phyloP scores from a whole-genome alignment of 2,888 invertebrate genomes.

The Tethea ocularis region DNA sequence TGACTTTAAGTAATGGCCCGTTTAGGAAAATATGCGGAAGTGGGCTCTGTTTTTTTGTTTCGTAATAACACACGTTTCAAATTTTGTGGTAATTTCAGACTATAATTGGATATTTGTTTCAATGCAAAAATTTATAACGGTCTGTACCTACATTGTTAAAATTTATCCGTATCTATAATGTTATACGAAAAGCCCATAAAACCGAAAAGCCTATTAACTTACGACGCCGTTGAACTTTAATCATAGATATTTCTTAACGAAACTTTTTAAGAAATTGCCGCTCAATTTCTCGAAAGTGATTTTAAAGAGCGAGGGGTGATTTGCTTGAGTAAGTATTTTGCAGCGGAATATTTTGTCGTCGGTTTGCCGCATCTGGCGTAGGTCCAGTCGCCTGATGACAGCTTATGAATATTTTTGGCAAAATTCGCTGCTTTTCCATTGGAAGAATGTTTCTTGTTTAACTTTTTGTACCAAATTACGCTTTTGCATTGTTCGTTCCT shows the following conservation, averaged over 20 bases:
- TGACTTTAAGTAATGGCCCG: conserved; percentile 71
- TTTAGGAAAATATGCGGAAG: conserved; percentile 74
- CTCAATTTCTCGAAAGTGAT: conserved; percentile 74
- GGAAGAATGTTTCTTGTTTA: conserved; percentile 64
- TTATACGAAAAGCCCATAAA: background rate
- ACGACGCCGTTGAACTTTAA: conserved; percentile 25
- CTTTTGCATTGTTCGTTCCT: conserved; percentile 24
- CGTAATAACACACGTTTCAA: conserved; percentile 27
- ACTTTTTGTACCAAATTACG: conserved; percentile 61
- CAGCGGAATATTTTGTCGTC: conserved; percentile 79
- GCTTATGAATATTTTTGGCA: conserved; percentile 83
- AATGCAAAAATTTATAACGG: conserved; percentile 24
- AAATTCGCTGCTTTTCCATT: conserved; percentile 70
- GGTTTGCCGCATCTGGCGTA: conserved; percentile 78
- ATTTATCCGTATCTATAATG: background rate
- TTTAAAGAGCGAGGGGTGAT: conserved; percentile 75
- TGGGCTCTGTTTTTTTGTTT: conserved; percentile 62
- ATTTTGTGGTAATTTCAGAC: conserved; percentile 25
- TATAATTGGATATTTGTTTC: conserved; percentile 41
- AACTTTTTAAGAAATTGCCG: conserved; percentile 58
- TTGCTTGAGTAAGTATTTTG: conserved; percentile 78
- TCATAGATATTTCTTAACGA: conserved; percentile 48
- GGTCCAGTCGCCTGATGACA: conserved; percentile 82
- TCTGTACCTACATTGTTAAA: background rate
- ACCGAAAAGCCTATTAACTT: conserved; percentile 8